Conservation (phyloP, 2,888 invertebrate species). For the Plutella xylostella region DNA sequence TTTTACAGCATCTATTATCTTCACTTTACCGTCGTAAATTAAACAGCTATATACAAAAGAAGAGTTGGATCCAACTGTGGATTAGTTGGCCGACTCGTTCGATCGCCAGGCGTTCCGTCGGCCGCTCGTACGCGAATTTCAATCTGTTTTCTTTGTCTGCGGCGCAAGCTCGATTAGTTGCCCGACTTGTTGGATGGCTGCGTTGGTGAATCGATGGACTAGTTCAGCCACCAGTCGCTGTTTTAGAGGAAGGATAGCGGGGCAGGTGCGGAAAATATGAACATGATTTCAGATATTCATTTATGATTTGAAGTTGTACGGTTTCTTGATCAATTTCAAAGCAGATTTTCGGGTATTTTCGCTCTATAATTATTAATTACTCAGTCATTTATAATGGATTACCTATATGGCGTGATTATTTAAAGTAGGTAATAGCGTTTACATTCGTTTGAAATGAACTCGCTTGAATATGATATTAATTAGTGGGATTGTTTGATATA, state of each 20-base stretch:
- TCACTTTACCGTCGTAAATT: slow-evolving; percentile 59
- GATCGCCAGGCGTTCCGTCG: slow-evolving; percentile 19
- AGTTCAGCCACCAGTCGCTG: slow-evolving; percentile 25
- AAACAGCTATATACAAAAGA: slow-evolving; percentile 42
- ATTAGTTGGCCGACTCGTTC: slow-evolving; percentile 28
- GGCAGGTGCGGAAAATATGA: slow-evolving; percentile 36
- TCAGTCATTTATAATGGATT: too few relatives aligned
- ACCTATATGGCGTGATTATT: too few relatives aligned
- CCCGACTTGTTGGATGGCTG: slow-evolving; percentile 26
- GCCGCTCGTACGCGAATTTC: slow-evolving; percentile 31
- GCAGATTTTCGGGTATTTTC: not conserved
- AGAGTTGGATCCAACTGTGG: slow-evolving; percentile 28
- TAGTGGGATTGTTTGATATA: too few relatives aligned
- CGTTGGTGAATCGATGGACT: slow-evolving; percentile 33
- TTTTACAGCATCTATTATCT: slow-evolving; percentile 58
- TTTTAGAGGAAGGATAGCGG: not conserved
- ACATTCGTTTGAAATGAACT: too few relatives aligned
- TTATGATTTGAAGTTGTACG: too few relatives aligned
- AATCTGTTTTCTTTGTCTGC: slow-evolving; percentile 63
- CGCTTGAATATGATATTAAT: too few relatives aligned
- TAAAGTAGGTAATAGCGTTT: too few relatives aligned
- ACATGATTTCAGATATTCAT: slow-evolving; percentile 36
- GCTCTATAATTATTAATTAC: not conserved
- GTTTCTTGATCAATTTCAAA: not conserved
- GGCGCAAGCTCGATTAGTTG: slow-evolving; percentile 29